Base-by-base conservation (phyloP, 1,140 invertebrate species). In the Carposina sasakii region DNA sequence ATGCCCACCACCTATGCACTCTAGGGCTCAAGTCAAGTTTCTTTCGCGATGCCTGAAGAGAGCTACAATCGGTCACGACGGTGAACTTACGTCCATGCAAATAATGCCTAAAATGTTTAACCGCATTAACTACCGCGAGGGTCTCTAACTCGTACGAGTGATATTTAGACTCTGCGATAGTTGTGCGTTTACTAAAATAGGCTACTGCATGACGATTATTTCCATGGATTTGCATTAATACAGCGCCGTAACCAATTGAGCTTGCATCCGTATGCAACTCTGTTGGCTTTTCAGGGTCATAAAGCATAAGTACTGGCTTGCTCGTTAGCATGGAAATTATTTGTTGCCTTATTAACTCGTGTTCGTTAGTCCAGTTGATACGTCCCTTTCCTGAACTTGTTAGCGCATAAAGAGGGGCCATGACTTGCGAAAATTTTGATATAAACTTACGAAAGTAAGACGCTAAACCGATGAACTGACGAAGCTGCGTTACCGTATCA, bases 11-110 rank as follows among this genome's bases (percentile, higher is more conserved):
- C 9, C 60, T 13, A 26, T 60, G 46, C 2, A 59, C 57, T 19
- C 61, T 13, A 12, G 66, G 60, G 5, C 44, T 54, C 40, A 72
- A 48, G 40, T 71, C 55, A 8, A 33, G 17, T 50, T 71, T 75
- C 15, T 49, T 59, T 23, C 22, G 21, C 0, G 67, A 56, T 17
- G 49, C 23, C 48, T 60, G 63, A 5, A 68, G 34, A 4, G 69
- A 66, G 30, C 63, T 67, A 26, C 70, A 76, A 54, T 76, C 43
- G 6, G 43, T 46, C 6, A 46, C 43, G 3, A 46, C 43, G 3
- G 19, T 20, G 19, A 46, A 46, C 9, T 19, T 19, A 16, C 41
- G 41, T 9, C 41, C 41, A 26, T 26, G 41, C 12, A 43, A 26
- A 24, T 26, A 43, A 28, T 17, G 22, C 9, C 41, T 10, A 26